Evolutionary conservation across 2,797 vertebrate genomes (phyloP), one percentile per base, ranked within the genome.

Genomic region (Carduelis carduelis): DNA sequence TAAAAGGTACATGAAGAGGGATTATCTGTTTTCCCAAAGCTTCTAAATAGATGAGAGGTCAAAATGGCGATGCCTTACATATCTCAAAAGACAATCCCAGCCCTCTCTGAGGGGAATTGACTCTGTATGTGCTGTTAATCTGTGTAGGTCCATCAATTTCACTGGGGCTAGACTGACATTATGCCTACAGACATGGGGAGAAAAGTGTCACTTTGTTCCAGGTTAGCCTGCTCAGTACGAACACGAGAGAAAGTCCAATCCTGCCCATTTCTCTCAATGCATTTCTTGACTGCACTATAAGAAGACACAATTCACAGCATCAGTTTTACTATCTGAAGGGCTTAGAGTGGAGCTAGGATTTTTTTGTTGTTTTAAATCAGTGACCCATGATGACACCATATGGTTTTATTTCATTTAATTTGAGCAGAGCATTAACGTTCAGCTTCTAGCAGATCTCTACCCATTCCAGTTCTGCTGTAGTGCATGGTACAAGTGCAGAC

Each of bases 341-440:
- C 83, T 95, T 93, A 92, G 75, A 92, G 88, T 92, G 57, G 65
- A 94, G 91, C 92, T 84, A 71, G 89, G 68, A 65, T 76, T 93
- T 92, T 95, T 53, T 79, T 96, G 91, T 95, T 97, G 92, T 96
- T 95, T 96, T 95, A 96, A 96, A 92, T 93, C 94, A 92, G 90
- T 96, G 96, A 97, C 94, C 96, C 93, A 23, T 94, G 95, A 94
- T 95, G 95, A 96, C 96, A 95, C 95, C 89, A 94, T 96, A 95
- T 83, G 86, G 90, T 94, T 97, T 96, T 96, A 96, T 95, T 95
- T 97, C 92, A 94, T 96, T 97, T 95, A 95, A 97, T 96, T 95
- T 96, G 86, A 92, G 68, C 90, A 90, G 47, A 92, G 94, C 92
- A 85, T 96, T 96, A 96, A 85, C 4, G 50, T 94, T 87, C 88